Percentiles rank a stretch among this genome's conserved stretches.
Evolutionary conservation across 2,113 vertebrate species (phyloP).

Genomic region (Buteo buteo): DNA sequence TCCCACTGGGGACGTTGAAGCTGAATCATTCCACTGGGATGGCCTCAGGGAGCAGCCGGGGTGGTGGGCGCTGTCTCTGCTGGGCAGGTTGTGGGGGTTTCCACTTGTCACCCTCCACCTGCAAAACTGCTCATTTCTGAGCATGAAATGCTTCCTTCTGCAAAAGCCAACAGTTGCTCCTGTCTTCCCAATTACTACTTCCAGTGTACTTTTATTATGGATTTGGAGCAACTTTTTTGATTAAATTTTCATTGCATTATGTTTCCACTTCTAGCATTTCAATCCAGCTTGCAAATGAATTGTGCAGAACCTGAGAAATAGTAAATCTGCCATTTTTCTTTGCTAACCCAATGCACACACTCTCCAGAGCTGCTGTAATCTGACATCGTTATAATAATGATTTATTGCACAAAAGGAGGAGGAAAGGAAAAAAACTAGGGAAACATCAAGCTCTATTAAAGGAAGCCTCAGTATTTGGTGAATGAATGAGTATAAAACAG

Average conservation of each 20-base stretch:
- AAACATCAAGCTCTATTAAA: not conserved
- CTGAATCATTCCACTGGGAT: not conserved
- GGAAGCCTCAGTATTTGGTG: not conserved
- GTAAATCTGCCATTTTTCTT: not conserved
- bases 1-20: not conserved
- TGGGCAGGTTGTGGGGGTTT: not conserved
- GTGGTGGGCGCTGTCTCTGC: accelerated
- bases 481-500: not conserved
- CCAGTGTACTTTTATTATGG: not conserved
- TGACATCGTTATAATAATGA: not conserved
- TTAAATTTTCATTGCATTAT: not conserved
- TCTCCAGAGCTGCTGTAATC: not conserved
- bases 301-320: not conserved
- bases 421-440: not conserved
- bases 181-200: not conserved
- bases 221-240: not conserved
- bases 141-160: not conserved
- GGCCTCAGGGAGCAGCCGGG: not conserved
- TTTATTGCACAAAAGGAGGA: not conserved
- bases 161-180: not conserved
- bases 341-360: not conserved
- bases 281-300: not conserved
- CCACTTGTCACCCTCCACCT: not conserved
- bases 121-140: not conserved
- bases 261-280: not conserved